Conservation (phyloP, 2,797 vertebrate species). For the Alouatta caraya region DNA sequence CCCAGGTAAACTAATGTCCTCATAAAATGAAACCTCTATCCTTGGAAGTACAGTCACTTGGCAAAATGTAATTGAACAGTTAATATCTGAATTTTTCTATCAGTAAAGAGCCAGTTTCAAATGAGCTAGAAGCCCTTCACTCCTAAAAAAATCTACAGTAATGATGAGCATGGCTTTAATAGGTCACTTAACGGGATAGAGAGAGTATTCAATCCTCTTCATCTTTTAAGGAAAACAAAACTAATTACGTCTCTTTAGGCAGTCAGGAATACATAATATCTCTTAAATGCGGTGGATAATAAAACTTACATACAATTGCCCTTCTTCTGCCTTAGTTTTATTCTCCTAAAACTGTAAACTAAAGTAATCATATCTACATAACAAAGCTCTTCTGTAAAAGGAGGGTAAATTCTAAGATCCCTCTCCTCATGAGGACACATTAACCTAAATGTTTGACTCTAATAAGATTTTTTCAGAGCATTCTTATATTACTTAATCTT, state of each 20-base stretch:
- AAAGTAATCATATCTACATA: neutral
- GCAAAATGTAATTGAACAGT: neutral
- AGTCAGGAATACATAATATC: neutral
- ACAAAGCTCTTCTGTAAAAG: neutral
- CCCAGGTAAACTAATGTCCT: neutral
- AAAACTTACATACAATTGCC: neutral
- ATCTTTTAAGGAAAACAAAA: neutral
- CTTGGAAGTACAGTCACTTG: neutral
- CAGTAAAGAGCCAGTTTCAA: neutral
- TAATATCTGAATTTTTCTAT: neutral
- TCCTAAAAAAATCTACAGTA: neutral
- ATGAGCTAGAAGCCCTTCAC: neutral
- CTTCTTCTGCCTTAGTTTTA: neutral
- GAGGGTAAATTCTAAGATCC: neutral
- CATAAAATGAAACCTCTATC: neutral
- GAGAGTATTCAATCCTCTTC: neutral
- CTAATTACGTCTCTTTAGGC: neutral
- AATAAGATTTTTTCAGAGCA: neutral
- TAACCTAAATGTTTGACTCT: neutral
- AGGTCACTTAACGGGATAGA: neutral
- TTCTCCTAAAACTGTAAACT: neutral
- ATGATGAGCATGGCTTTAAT: neutral
- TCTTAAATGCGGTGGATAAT: neutral
- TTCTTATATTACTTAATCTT: constrained; percentile 19
- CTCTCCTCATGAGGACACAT: neutral